Conservation (phyloP, 2,113 vertebrate species). For the Callospermophilus lateralis region DNA sequence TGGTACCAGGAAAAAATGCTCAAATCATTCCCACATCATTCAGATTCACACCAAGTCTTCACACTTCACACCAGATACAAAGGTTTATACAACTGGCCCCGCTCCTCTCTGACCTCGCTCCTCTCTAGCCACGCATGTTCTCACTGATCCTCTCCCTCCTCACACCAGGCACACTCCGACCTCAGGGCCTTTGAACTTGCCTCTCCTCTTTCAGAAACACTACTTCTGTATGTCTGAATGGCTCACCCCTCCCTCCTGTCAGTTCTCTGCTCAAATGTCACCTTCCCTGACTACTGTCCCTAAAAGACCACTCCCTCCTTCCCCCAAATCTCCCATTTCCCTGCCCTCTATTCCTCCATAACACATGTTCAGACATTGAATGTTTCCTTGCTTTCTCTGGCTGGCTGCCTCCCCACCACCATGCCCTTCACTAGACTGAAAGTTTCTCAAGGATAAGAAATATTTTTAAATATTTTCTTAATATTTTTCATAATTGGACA, state of each 20-base stretch:
- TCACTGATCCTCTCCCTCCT: neutral
- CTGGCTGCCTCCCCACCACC: neutral
- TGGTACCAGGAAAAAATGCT: no score
- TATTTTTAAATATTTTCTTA: no score
- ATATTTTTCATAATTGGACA: no score
- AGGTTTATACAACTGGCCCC: neutral
- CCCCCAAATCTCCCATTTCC: neutral
- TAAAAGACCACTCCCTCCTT: neutral
- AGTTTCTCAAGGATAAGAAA: neutral
- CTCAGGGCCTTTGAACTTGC: neutral
- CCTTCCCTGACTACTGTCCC: neutral
- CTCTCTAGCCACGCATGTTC: neutral
- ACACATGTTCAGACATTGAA: neutral
- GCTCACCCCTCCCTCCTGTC: no score
- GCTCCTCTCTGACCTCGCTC: neutral
- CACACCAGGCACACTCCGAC: neutral
- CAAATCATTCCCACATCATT: neutral
- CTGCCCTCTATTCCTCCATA: neutral
- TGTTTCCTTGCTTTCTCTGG: neutral
- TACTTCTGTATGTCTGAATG: neutral
- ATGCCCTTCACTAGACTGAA: neutral
- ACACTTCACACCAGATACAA: neutral
- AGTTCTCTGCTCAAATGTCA: neutral
- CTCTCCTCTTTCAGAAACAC: neutral
- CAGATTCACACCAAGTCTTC: neutral